Evolutionary conservation across 2,888 invertebrate species (phyloP).

Genomic region (Torymus tubicola): DNA sequence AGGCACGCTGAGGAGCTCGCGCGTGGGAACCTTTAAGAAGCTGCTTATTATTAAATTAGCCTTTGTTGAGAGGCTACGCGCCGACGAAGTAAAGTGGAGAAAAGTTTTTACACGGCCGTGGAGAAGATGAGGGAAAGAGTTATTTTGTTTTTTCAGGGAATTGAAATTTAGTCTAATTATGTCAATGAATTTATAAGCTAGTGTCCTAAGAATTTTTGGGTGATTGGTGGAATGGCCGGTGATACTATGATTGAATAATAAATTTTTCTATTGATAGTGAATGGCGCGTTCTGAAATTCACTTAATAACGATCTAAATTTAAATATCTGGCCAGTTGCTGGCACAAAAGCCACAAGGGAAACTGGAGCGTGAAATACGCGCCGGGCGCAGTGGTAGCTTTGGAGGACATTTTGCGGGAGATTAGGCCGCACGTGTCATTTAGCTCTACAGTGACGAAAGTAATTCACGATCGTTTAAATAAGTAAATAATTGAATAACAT

Average conservation of each 20-base stretch:
- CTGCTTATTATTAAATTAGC: slow-evolving; percentile 43
- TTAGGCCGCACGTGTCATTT: slow-evolving; percentile 16
- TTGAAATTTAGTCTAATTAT: background rate
- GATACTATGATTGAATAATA: no score
- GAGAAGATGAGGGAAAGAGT: no score
- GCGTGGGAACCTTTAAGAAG: slow-evolving; percentile 17
- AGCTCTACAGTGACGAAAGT: slow-evolving; percentile 18
- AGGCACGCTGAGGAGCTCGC: no score
- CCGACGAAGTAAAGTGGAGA: no score
- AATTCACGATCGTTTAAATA: slow-evolving; percentile 31
- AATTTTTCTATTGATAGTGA: no score
- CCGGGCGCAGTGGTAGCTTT: background rate
- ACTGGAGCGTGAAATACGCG: slow-evolving; percentile 27
- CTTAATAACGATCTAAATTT: slow-evolving; percentile 29
- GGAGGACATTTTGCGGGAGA: slow-evolving; percentile 5
- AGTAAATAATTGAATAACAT: slow-evolving; percentile 27
- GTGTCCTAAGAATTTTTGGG: no score
- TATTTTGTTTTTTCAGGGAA: background rate
- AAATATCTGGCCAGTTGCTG: background rate
- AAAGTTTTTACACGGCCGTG: background rate
- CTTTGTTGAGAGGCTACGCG: background rate
- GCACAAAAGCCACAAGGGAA: slow-evolving; percentile 25
- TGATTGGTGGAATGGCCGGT: no score
- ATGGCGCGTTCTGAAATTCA: background rate
- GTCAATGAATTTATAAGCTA: no score